Conservation (phyloP, 2,888 invertebrate species). For the Conus canariensis region DNA sequence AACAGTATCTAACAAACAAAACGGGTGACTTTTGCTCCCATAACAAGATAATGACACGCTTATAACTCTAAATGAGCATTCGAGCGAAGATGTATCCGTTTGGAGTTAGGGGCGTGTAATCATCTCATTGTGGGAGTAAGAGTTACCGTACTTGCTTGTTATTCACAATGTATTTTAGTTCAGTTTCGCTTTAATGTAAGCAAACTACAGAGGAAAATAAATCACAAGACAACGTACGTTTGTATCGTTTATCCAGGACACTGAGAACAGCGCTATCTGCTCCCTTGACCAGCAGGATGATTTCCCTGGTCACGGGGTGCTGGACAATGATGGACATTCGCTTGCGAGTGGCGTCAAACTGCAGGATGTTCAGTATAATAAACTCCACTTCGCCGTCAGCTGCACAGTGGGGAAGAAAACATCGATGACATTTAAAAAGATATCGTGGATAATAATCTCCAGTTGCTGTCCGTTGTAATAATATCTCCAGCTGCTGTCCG, state of each 20-base stretch:
- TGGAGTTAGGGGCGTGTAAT: no score
- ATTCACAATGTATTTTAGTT: no score
- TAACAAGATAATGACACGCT: no score
- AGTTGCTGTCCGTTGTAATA: no score
- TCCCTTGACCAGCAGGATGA: slow-evolving; percentile 84
- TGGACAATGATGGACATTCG: slow-evolving; percentile 96
- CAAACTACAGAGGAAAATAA: not conserved
- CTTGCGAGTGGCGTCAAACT: slow-evolving; percentile 95
- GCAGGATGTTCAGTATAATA: slow-evolving; percentile 84
- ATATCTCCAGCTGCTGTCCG: no score
- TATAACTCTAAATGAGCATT: no score
- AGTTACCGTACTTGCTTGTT: no score
- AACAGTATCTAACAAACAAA: no score
- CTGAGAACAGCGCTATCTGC: slow-evolving; percentile 83
- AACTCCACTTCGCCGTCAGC: slow-evolving; percentile 79
- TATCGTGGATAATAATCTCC: no score
- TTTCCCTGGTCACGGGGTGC: slow-evolving; percentile 75
- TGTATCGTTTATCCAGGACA: slow-evolving; percentile 65
- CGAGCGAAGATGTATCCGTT: no score
- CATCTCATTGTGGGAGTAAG: no score
- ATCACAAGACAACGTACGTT: slow-evolving; percentile 56
- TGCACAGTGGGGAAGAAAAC: slow-evolving; percentile 51
- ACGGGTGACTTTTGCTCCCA: no score
- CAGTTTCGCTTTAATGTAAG: not conserved
- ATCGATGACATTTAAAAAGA: slow-evolving; percentile 35